phyloP scores from a whole-genome alignment of 2,113 vertebrate species.

The Lucifuga dentata region DNA sequence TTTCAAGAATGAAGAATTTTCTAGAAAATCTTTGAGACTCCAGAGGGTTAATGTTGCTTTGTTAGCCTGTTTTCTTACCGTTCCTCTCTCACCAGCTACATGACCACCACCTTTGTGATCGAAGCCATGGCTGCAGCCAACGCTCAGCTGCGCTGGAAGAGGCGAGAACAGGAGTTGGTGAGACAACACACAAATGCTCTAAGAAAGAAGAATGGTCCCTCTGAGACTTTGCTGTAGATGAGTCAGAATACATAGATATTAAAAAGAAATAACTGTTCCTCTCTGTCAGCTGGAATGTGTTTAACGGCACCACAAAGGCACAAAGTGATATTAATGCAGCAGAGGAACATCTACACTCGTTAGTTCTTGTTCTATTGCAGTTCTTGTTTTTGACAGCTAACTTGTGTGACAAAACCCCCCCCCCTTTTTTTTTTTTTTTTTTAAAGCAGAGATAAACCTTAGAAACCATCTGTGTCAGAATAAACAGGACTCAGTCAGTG shows the following conservation, averaged over 20 bases:
- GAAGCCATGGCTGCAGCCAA: slow-evolving; percentile 99
- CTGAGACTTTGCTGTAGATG: not conserved
- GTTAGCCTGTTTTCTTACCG: not conserved
- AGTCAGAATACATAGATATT: slow-evolving; percentile 20
- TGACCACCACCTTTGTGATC: slow-evolving; percentile 97
- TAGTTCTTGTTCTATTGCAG: slow-evolving; percentile 3
- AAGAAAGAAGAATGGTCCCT: not conserved
- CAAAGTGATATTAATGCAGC: not conserved
- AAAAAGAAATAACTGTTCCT: slow-evolving; percentile 20
- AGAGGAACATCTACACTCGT: not conserved
- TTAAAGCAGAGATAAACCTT: not conserved
- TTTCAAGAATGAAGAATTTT: no score
- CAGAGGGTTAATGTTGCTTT: no score
- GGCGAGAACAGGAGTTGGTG: slow-evolving; percentile 92
- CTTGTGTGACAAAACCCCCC: no score
- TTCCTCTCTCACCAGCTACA: slow-evolving; percentile 83
- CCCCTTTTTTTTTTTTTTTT: no score
- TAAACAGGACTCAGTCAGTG: not conserved
- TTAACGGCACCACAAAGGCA: not conserved
- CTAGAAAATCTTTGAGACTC: no score
- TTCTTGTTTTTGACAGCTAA: slow-evolving; percentile 1
- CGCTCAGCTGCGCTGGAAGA: slow-evolving; percentile 95
- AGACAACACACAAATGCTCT: not conserved
- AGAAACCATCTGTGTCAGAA: not conserved
- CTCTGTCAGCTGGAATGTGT: slow-evolving; percentile 4